phyloP scores from a whole-genome alignment of 2,888 invertebrate species.

The Ophion ellenae region DNA sequence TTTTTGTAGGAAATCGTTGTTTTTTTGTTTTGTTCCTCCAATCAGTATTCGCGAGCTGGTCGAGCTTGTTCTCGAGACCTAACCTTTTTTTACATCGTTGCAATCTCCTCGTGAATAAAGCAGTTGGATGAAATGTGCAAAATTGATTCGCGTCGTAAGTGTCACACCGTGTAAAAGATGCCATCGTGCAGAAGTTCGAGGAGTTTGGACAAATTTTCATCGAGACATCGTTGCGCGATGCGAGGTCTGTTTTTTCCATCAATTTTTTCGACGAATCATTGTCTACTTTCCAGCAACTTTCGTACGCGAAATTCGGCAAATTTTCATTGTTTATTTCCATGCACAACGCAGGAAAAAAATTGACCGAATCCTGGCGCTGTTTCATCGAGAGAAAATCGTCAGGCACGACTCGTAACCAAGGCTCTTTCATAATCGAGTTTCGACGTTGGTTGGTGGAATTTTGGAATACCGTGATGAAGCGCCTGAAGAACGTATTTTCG shows the following conservation, averaged over 20 bases:
- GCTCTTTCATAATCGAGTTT: slow-evolving; percentile 59
- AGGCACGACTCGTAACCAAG: slow-evolving; percentile 23
- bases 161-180: slow-evolving; percentile 3
- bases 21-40: slow-evolving; percentile 46
- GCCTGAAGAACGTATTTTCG: slow-evolving; percentile 62
- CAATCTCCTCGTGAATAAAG: neutral
- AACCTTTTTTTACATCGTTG: slow-evolving; percentile 38
- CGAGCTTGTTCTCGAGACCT: neutral
- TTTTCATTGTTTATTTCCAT: neutral
- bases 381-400: slow-evolving; percentile 39
- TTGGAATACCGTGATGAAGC: slow-evolving; percentile 67
- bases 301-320: neutral
- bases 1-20: slow-evolving; percentile 41
- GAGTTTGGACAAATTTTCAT: slow-evolving; percentile 30
- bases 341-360: slow-evolving; percentile 35
- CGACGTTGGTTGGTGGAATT: slow-evolving; percentile 67
- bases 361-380: slow-evolving; percentile 14
- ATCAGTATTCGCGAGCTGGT: slow-evolving; percentile 26
- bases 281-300: neutral
- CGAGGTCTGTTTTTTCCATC: slow-evolving; percentile 38
- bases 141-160: slow-evolving; percentile 8
- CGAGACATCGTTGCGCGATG: slow-evolving; percentile 36
- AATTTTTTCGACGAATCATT: neutral
- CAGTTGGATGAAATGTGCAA: neutral
- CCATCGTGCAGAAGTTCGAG: slow-evolving; percentile 37